A percentile compares a stretch with the other conserved stretches of the same genome.
Evolutionary conservation across 2,888 invertebrate genomes (phyloP).

Genomic region (Trilocha varians): DNA sequence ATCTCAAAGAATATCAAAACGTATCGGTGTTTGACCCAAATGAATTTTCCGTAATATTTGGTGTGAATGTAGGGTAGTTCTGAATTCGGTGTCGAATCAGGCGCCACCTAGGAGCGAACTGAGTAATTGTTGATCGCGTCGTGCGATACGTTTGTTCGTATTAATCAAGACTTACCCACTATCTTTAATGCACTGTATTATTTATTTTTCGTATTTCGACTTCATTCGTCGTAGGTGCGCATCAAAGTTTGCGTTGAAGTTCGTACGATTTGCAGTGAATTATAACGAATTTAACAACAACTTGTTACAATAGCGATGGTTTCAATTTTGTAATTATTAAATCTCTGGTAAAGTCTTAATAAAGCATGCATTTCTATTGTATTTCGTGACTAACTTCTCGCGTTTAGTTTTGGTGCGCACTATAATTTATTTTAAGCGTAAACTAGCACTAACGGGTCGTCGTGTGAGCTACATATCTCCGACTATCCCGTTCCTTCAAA

Average conservation of each 20-base stretch:
- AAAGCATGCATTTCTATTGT: no score
- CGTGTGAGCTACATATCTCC: slow-evolving; percentile 1
- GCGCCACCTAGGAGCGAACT: neutral
- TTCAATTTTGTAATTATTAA: no score
- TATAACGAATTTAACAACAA: no score
- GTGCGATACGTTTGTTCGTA: neutral
- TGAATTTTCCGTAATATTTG: no score
- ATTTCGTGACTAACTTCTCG: no score
- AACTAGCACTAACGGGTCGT: neutral
- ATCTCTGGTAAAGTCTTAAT: no score
- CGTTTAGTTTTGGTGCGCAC: no score
- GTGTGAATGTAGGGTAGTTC: neutral
- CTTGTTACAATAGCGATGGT: no score
- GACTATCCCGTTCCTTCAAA: slow-evolving; percentile 10
- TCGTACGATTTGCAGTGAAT: no score
- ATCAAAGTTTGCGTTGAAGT: no score
- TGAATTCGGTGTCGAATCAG: neutral
- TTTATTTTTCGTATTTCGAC: neutral
- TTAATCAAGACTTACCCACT: neutral
- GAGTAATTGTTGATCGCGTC: neutral
- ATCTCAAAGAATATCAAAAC: neutral
- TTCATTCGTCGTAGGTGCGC: neutral
- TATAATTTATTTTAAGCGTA: no score
- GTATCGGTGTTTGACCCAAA: neutral
- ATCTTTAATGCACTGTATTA: neutral